These are phyloP conservation scores for Nasonovia ribisnigri DNA, from an alignment of 2,888 invertebrate genomes.

Conservation along the genomic window DNA sequence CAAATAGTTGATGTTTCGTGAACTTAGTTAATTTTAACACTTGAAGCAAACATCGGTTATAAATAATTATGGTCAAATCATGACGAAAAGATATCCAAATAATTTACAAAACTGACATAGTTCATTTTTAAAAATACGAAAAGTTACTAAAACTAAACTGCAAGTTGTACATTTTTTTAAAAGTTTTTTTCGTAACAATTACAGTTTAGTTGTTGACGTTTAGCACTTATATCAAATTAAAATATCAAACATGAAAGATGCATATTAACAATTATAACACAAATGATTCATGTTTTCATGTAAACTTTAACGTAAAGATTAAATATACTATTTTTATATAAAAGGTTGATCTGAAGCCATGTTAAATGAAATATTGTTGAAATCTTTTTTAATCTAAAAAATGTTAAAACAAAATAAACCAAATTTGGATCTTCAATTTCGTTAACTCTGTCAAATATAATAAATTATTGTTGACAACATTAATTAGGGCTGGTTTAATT, in stretches of 20 bases:
- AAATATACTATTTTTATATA: neutral
- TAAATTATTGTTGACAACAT: neutral
- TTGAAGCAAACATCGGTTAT: neutral
- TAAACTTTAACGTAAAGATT: neutral
- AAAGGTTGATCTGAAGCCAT: neutral
- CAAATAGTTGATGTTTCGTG: neutral
- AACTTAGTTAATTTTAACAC: too few relatives aligned
- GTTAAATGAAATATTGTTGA: neutral
- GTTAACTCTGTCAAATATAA: neutral
- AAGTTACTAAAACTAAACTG: neutral
- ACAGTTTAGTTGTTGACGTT: neutral
- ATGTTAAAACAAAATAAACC: neutral
- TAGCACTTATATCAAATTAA: neutral
- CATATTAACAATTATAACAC: neutral
- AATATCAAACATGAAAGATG: neutral
- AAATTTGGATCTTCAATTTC: neutral
- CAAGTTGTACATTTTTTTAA: neutral
- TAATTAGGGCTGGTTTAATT: conserved; percentile 2
- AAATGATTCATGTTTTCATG: neutral
- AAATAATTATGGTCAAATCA: neutral
- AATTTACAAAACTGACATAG: neutral
- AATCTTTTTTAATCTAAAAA: neutral
- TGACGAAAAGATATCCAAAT: neutral
- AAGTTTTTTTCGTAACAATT: neutral
- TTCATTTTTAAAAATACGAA: neutral